A percentile compares a stretch with the other conserved stretches of the same genome.
Conservation (phyloP, 35 echinoderm and acorn worm genomes). For the Chiridota heheva region DNA sequence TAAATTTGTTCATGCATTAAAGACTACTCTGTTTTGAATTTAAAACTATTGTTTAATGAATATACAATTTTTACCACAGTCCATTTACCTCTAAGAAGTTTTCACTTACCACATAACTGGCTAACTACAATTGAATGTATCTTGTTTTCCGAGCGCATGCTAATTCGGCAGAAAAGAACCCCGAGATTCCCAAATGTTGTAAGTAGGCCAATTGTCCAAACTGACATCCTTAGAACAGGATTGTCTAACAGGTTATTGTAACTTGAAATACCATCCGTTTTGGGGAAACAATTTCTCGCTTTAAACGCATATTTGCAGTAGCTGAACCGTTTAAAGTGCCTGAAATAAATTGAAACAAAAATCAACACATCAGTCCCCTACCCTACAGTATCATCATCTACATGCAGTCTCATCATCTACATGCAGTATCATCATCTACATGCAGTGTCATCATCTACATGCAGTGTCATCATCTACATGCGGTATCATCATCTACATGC, state of each 20-base stretch:
- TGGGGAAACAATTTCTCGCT: conserved; percentile 69
- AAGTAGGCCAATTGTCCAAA: conserved; percentile 86
- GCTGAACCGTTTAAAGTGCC: conserved; percentile 69
- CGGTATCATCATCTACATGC: too few relatives aligned
- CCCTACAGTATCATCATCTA: too few relatives aligned
- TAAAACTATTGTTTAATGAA: not conserved
- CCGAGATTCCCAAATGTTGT: conserved; percentile 77
- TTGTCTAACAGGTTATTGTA: conserved; percentile 80
- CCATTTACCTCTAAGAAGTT: too few relatives aligned
- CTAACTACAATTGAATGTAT: conserved; percentile 83
- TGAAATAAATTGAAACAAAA: too few relatives aligned
- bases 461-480: too few relatives aligned
- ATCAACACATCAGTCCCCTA: too few relatives aligned
- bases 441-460: too few relatives aligned
- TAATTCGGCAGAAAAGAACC: conserved; percentile 69
- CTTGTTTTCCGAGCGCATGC: conserved; percentile 82
- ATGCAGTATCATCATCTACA: too few relatives aligned
- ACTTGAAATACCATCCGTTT: conserved; percentile 88
- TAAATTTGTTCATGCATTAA: not conserved
- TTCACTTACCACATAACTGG: conserved; percentile 96
- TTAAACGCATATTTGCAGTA: conserved; percentile 89
- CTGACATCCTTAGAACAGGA: conserved; percentile 56
- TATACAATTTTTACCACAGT: not conserved
- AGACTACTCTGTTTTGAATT: not conserved
- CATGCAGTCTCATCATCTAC: too few relatives aligned